A percentile compares a stretch with the other conserved stretches of the same genome.
phyloP scores from a whole-genome alignment of 1,140 invertebrate species.

The Leptinotarsa defecta region DNA sequence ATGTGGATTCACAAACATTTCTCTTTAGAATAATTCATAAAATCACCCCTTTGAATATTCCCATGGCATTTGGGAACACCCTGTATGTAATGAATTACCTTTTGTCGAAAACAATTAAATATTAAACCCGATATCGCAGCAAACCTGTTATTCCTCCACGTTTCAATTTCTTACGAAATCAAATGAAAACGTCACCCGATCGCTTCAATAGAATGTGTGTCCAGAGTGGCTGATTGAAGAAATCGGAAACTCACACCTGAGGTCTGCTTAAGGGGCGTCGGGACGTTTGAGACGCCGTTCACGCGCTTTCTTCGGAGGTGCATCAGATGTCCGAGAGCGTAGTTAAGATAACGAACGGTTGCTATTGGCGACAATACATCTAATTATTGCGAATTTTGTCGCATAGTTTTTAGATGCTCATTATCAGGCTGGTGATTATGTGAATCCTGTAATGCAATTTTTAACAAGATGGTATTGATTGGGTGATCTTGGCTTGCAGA shows the following conservation, averaged over 20 bases:
- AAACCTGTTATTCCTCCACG: neutral
- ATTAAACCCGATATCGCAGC: neutral
- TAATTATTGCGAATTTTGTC: constrained; percentile 13
- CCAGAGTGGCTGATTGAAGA: constrained; percentile 15
- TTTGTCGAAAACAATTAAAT: neutral
- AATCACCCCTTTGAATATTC: neutral
- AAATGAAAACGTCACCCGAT: neutral
- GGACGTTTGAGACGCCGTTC: neutral
- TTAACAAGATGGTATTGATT: neutral
- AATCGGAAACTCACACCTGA: constrained; percentile 23
- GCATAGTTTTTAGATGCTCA: constrained; percentile 1
- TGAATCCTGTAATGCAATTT: neutral
- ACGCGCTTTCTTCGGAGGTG: constrained; percentile 11
- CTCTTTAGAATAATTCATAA: neutral
- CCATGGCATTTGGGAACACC: neutral
- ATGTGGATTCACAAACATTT: too few relatives aligned
- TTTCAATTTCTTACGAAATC: neutral
- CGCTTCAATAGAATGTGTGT: neutral
- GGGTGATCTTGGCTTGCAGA: neutral
- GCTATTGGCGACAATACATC: constrained; percentile 9
- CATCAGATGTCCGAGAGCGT: constrained; percentile 17
- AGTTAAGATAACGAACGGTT: constrained; percentile 26
- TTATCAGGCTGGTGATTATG: neutral
- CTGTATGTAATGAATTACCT: neutral
- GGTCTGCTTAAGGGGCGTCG: neutral